Percentiles rank a stretch among this genome's conserved stretches.
phyloP scores from a whole-genome alignment of 2,113 vertebrate species.

The Meriones unguiculatus region DNA sequence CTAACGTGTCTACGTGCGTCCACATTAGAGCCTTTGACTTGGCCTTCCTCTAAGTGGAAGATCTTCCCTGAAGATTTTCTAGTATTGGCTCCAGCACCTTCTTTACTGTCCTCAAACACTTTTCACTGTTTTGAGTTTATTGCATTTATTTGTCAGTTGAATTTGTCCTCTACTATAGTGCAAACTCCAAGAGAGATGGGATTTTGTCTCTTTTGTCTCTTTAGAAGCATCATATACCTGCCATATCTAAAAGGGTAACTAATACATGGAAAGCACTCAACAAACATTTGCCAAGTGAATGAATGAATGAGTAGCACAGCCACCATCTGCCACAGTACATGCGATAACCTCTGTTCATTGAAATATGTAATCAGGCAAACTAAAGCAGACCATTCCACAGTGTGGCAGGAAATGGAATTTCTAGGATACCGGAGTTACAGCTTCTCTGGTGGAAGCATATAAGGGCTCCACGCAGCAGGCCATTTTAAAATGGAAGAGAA shows the following conservation, averaged over 20 bases:
- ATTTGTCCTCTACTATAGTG: not conserved
- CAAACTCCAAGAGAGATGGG: not conserved
- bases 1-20: not conserved
- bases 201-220: not conserved
- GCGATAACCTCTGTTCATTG: not conserved
- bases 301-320: not conserved
- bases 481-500: not conserved
- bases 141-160: not conserved
- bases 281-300: not conserved
- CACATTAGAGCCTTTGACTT: not conserved
- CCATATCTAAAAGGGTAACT: not conserved
- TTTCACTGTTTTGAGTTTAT: not conserved
- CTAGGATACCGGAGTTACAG: not conserved
- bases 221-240: not conserved
- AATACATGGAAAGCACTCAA: not conserved
- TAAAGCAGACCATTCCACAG: not conserved
- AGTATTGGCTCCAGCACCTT: not conserved
- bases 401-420: not conserved
- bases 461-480: not conserved
- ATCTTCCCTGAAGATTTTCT: not conserved
- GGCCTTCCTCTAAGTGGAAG: not conserved
- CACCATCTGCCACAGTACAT: not conserved
- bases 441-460: not conserved
- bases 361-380: constrained; percentile 3
- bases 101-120: not conserved